phyloP scores from a whole-genome alignment of 1,140 invertebrate species.

The Ephestia elutella region DNA sequence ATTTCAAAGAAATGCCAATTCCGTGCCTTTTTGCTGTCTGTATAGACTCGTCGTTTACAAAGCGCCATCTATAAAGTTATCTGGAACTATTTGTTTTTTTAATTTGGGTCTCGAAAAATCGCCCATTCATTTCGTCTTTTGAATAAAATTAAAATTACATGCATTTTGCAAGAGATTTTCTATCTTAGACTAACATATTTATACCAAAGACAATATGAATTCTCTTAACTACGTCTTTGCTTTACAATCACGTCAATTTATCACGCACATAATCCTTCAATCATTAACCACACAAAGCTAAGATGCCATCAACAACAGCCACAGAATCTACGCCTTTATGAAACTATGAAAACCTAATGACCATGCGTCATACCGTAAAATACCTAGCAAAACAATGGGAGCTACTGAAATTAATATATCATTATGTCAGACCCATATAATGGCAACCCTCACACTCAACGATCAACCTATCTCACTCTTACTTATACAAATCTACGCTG shows the following conservation, averaged over 20 bases:
- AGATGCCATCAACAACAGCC: constrained; percentile 44
- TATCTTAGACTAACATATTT: too few relatives aligned
- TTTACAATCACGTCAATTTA: constrained; percentile 33
- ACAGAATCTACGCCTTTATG: constrained; percentile 63
- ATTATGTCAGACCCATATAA: constrained; percentile 75
- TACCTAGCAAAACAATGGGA: constrained; percentile 69
- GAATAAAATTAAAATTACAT: too few relatives aligned
- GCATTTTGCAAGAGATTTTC: too few relatives aligned
- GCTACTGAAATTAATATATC: constrained; percentile 75
- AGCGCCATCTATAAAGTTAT: too few relatives aligned
- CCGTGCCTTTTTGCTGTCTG: too few relatives aligned
- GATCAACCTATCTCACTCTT: constrained; percentile 26
- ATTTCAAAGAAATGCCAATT: too few relatives aligned
- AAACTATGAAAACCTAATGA: constrained; percentile 72
- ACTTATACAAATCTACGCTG: constrained; percentile 10
- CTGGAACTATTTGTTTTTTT: too few relatives aligned
- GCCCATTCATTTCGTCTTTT: too few relatives aligned
- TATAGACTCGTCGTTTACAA: too few relatives aligned
- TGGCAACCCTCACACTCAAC: constrained; percentile 43
- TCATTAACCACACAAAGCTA: constrained; percentile 61
- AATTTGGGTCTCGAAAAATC: too few relatives aligned
- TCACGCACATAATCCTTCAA: constrained; percentile 36
- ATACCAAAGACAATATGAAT: too few relatives aligned
- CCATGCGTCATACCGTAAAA: constrained; percentile 71
- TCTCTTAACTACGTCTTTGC: neutral